Base-by-base conservation (phyloP, 2,888 invertebrate genomes). In the Dicyrtoma fusca region DNA sequence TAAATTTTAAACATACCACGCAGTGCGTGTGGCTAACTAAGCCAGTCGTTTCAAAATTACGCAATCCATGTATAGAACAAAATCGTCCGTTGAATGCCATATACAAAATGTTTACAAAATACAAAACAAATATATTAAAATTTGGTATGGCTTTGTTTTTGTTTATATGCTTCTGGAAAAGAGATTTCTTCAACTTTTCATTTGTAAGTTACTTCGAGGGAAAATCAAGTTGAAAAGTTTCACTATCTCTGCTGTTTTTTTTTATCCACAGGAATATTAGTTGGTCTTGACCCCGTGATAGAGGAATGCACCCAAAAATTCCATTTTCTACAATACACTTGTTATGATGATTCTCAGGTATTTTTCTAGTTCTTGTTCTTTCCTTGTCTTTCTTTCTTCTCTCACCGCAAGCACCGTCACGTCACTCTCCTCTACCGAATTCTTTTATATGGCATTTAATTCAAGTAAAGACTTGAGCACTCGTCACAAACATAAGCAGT, bases 11-110 rank as follows among this genome's bases (percentile, higher is more conserved):
- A 49, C 19, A 25, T 65, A 65, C 65, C 65, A 26, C 51, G 65
- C 51, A 47, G 11, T 65, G 65, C 65, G 51, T 65, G 65, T 34
- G 63, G 63, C 47, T 63, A 42, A 61, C 61, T 65, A 51, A 8
- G 13, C 65, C 65, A 17, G 26, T 17, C 17, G 25, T 49, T 25
- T 47, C 25, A 49, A 47, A 51, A 49, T 23, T 26, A 49, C 26
- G 34, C 51, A 51, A 65, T 34, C 51, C 65, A 34, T 34, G 17
- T n/a, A 61, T 47, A 49, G 51, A 34, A n/a, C 23, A 51, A 26
- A 11, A 26, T 47, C 26, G 11, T 59, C 34, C 21, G 14, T 44
- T 45, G 21, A 49, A 19, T 64, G 45, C 64, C 64, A 64, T 64
- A 64, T 64, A 64, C 53, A 11, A 34, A n/a, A n/a, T n/a, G 34